A percentile compares a stretch with the other conserved stretches of the same genome.
These are phyloP conservation scores for Leptopilina myrica DNA, from an alignment of 2,888 invertebrate genomes.

Conservation along the genomic window DNA sequence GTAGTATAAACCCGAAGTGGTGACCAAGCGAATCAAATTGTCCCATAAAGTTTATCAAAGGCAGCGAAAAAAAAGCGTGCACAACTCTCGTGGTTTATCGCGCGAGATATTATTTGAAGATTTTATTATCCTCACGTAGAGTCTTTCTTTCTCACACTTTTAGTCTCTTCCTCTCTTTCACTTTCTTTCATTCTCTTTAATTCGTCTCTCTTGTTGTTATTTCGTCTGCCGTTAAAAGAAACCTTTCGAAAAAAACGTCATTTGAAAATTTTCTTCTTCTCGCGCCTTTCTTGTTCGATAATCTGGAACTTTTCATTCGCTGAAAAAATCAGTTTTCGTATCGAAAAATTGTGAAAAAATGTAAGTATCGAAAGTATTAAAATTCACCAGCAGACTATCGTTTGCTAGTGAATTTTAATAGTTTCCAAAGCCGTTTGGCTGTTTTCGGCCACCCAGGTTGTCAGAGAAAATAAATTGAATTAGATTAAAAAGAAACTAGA, in stretches of 20 bases:
- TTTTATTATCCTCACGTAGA: conserved; percentile 62
- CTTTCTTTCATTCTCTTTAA: too few species aligned
- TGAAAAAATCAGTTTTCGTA: too few species aligned
- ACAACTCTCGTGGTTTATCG: conserved; percentile 59
- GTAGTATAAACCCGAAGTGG: conserved; percentile 25
- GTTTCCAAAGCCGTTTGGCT: too few species aligned
- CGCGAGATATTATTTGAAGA: conserved; percentile 70
- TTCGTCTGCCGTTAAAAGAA: neutral
- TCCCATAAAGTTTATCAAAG: conserved; percentile 70
- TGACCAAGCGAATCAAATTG: conserved; percentile 60
- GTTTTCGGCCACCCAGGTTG: conserved; percentile 49
- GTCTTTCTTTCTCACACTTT: neutral
- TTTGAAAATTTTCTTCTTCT: neutral
- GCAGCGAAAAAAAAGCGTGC: conserved; percentile 48
- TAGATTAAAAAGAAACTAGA: conserved; percentile 55
- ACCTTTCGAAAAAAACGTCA: neutral
- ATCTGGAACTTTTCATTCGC: neutral
- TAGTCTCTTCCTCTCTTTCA: neutral
- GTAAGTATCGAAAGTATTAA: too few species aligned
- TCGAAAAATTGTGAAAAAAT: too few species aligned
- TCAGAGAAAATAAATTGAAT: conserved; percentile 41
- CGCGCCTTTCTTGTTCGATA: neutral
- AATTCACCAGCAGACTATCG: too few species aligned
- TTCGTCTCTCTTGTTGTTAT: conserved; percentile 1
- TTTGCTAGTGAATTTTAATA: too few species aligned